Base-by-base conservation (phyloP, 1,140 invertebrate genomes). In the Sinonovacula constricta region DNA sequence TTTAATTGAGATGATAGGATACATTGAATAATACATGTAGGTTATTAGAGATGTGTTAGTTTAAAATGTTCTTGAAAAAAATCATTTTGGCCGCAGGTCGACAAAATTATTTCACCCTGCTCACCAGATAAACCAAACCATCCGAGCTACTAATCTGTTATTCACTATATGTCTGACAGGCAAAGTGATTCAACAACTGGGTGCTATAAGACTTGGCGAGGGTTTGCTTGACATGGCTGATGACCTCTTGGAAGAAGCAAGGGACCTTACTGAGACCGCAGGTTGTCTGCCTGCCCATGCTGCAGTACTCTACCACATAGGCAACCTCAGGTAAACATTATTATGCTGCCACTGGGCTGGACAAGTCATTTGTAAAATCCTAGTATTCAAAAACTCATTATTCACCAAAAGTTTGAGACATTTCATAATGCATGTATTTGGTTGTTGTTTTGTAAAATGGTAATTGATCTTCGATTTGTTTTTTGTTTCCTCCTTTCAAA, bases 271-370 rank as follows among this genome's bases (percentile, higher is more conserved):
- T 10, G 79, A 81, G 22, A 70, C 81, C n/a, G 71, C 79, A 31
- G 74, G 80, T 28, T 84, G 84, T 63, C 66, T 85, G 15, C 70
- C 80, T 22, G 79, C 81, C 1, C 79, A 74, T 39, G 85, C 86
- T 5, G 79, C 76, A 12, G 78, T 87, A 22, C 70, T 81, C 22
- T 86, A 81, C 63, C 83, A 89, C 49, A 69, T 86, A 15, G 88
- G 86, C 45, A 57, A 80, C 28, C 80, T 87, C 5, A 89, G 85
- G 88, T 89, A 79, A 49, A 62, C 4, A 14, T n/a, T 4, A 26
- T 14, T 10, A n/a, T 12, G 45, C 10, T 4, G 56, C n/a, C 3
- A 18, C 1, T 1, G 15, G 15, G 12, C 56, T 49, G 14, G 18
- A 0, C 18, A 60, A 26, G 57, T 24, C 7, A 14, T 49, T 30